Percentiles rank a stretch among this genome's conserved stretches.
These are phyloP conservation scores for Takifugu rubripes DNA, from an alignment of 2,797 vertebrate genomes.

Conservation along the genomic window DNA sequence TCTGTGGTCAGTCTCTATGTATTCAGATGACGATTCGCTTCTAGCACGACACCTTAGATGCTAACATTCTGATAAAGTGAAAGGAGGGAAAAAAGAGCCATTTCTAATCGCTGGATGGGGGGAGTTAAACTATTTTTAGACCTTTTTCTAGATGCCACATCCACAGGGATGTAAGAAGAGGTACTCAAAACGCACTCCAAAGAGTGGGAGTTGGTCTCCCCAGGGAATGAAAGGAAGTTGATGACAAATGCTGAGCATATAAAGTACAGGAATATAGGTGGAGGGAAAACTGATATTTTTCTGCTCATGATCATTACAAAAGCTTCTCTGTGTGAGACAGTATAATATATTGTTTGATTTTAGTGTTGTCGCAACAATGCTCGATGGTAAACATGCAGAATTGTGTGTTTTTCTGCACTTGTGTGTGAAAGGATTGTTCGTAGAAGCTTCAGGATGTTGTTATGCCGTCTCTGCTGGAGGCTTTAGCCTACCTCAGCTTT, in stretches of 20 bases:
- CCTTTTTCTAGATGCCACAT: constrained; percentile 16
- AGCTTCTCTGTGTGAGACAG: too few relatives aligned
- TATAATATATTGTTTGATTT: too few relatives aligned
- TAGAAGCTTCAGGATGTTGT: neutral
- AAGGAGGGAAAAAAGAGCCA: neutral
- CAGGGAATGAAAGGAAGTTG: constrained; percentile 26
- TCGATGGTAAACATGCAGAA: neutral
- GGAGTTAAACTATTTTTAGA: constrained; percentile 50
- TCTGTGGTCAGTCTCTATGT: neutral
- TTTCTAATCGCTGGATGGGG: constrained; percentile 14
- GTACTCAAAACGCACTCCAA: constrained; percentile 27
- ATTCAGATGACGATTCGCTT: constrained; percentile 20
- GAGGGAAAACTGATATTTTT: constrained; percentile 21
- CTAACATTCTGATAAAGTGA: constrained; percentile 4
- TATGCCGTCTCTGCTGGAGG: neutral
- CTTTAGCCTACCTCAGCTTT: neutral
- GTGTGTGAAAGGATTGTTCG: neutral
- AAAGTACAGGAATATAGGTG: constrained; percentile 8
- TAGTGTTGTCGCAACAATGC: neutral
- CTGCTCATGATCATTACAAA: neutral
- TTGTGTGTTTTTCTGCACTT: neutral
- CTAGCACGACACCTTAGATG: constrained; percentile 19
- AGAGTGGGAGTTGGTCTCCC: constrained; percentile 21
- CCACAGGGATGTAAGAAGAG: constrained; percentile 46
- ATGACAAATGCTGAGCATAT: constrained; percentile 25